A percentile compares a stretch with the other conserved stretches of the same genome.
These are phyloP conservation scores for Vireo griseus DNA, from an alignment of 2,797 vertebrate species.

Conservation along the genomic window DNA sequence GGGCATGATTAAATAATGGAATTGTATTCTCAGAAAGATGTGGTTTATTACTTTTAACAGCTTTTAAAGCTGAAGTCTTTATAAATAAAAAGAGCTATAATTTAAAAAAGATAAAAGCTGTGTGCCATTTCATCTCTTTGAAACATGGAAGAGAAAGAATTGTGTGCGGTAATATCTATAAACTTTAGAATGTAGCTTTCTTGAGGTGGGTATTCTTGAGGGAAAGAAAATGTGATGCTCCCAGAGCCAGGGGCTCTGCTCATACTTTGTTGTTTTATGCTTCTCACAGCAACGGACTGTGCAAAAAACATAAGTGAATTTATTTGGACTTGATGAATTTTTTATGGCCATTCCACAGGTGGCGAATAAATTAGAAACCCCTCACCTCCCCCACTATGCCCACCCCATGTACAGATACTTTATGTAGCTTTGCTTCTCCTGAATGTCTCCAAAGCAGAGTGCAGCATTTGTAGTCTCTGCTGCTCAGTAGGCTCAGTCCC, in stretches of 20 bases:
- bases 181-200: not conserved
- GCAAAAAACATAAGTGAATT: not conserved
- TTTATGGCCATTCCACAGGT: not conserved
- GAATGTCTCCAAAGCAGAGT: not conserved
- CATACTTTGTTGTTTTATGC: not conserved
- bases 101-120: not conserved
- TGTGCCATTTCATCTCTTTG: not conserved
- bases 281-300: not conserved
- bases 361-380: not conserved
- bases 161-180: not conserved
- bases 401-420: not conserved
- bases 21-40: constrained; percentile 52
- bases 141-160: not conserved
- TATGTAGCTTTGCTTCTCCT: not conserved
- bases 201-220: not conserved
- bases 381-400: accelerated
- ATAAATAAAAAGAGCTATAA: constrained; percentile 52
- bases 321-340: not conserved
- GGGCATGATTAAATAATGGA: constrained; percentile 69
- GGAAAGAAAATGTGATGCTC: not conserved
- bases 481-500: not conserved
- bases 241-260: not conserved
- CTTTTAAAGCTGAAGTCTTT: constrained; percentile 61
- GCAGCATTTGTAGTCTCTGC: not conserved
- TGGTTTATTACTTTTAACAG: constrained; percentile 61